Base-by-base conservation (phyloP, 2,888 invertebrate genomes). In the Leucophenga montana region DNA sequence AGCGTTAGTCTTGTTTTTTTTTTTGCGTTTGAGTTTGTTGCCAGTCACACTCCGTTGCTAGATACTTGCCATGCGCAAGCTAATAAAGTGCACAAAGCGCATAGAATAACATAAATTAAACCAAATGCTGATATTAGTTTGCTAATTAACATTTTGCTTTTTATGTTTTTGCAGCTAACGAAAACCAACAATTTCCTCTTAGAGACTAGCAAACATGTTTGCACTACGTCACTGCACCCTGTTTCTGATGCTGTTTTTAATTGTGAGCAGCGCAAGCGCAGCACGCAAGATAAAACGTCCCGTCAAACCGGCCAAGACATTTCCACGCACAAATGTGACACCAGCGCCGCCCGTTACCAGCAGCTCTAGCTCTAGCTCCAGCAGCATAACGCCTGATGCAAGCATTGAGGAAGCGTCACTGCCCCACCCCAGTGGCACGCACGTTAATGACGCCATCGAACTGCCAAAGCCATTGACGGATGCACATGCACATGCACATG, bases 241-340 rank as follows among this genome's bases (percentile, higher is more conserved):
- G 59, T 82, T 82, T 74, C 75, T 87, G 67, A 79, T 87, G 79
- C 76, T 87, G 75, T 85, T 87, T 72, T 76, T 87, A 76, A 82
- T 87, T 77, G 82, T 86, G 72, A 85, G 86, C 79, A 82, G 83
- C 74, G 86, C 84, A 75, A 78, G 82, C 69, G 87, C 86, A 71
- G 87, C 87, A 73, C 87, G 88, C 74, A 87, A 87, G 80, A 86
- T 82, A 68, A 87, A 87, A 75, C 86, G 87, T 80, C 87, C 87
- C 77, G 87, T 86, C 73, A 85, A 85, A 75, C 85, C 85, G 71
- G 85, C 84, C 72, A 82, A 86, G 83, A 85, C 85, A 66, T 79
- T 82, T 80, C 85, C 85, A 68, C 85, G 85, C 73, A 85, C 78
- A 27, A 85, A 85, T 79, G 84, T 84, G 68, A 85, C 85, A 77